These are phyloP conservation scores for Mus minutoides DNA, from an alignment of 2,797 vertebrate species.

Conservation along the genomic window DNA sequence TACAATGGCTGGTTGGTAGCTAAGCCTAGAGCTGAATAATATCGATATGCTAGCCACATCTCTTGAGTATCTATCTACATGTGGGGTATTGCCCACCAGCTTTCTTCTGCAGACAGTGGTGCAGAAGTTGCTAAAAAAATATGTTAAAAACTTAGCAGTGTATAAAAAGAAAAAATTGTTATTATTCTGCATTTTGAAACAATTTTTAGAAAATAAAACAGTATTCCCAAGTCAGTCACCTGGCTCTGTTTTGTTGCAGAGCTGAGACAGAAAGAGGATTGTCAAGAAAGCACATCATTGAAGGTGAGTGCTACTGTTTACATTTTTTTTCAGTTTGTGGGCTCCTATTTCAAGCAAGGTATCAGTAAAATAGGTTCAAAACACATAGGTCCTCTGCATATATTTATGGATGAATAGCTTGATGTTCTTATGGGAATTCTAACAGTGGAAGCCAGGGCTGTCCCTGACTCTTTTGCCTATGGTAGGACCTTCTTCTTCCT, in stretches of 20 bases:
- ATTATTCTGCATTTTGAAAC: constrained; percentile 9
- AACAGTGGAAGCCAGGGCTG: background rate
- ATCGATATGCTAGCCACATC: background rate
- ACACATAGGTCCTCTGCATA: background rate
- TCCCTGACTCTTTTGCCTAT: background rate
- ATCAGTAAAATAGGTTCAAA: constrained; percentile 28
- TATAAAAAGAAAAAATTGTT: background rate
- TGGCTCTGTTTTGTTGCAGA: constrained; percentile 84
- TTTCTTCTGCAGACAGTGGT: background rate
- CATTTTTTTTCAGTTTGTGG: background rate
- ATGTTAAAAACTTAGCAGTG: background rate
- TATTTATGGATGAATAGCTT: background rate
- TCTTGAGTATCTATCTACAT: background rate
- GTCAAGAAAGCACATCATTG: constrained; percentile 98
- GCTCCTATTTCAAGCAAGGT: constrained; percentile 44
- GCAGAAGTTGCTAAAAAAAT: constrained; percentile 36
- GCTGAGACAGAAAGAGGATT: constrained; percentile 98
- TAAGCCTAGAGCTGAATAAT: background rate
- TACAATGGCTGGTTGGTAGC: background rate
- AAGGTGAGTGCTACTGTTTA: constrained; percentile 90
- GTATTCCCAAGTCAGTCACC: background rate
- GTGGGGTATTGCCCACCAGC: background rate
- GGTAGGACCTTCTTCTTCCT: background rate
- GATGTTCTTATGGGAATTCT: background rate
- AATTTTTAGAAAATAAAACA: background rate